Conservation (phyloP, 2,113 vertebrate genomes). For the Neomonachus schauinslandi region DNA sequence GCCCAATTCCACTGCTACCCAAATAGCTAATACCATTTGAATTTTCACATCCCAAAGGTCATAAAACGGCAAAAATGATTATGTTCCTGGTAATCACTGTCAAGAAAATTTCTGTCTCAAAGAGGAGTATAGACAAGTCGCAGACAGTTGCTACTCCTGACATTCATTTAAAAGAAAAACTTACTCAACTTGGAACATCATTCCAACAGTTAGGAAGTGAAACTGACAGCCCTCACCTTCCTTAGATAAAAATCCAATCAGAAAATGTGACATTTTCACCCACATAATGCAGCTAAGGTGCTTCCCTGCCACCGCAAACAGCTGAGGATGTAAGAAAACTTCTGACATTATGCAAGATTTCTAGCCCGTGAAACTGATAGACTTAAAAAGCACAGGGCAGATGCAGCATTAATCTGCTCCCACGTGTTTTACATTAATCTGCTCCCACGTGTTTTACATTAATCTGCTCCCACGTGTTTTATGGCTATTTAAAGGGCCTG, state of each 20-base stretch:
- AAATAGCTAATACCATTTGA: neutral
- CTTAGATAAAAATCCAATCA: constrained; percentile 42
- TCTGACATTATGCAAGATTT: constrained; percentile 49
- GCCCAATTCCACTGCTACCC: neutral
- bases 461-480: constrained; percentile 51
- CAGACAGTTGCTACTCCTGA: neutral
- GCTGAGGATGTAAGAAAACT: neutral
- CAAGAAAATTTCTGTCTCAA: neutral
- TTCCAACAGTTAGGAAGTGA: constrained; percentile 19
- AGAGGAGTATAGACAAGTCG: neutral
- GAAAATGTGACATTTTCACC: constrained; percentile 56
- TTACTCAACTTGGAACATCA: neutral
- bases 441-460: constrained; percentile 47
- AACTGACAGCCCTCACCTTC: constrained; percentile 32
- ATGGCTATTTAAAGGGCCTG: constrained; percentile 67
- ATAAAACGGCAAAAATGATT: neutral
- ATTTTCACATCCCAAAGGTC: neutral
- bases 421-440: neutral
- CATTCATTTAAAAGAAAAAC: neutral
- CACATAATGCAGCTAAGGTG: neutral
- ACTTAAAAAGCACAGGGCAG: constrained; percentile 66
- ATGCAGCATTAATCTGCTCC: constrained; percentile 57
- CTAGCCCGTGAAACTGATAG: constrained; percentile 39
- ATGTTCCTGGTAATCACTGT: neutral
- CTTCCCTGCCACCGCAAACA: neutral